Conservation (phyloP, 2,113 vertebrate species). For the Melanotaenia duboulayi region DNA sequence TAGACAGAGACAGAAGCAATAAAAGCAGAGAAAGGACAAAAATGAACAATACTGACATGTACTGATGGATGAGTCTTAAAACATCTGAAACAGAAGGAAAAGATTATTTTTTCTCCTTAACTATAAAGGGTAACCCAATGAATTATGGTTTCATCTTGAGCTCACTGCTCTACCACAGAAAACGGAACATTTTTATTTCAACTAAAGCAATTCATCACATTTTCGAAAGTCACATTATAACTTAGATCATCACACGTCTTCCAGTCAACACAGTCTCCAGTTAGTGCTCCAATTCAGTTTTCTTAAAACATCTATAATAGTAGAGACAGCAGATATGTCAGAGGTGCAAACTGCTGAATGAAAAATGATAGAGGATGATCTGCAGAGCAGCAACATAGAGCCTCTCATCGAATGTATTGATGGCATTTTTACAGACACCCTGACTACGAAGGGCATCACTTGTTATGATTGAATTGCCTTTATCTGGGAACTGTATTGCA, state of each 20-base stretch:
- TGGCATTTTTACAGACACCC: constrained; percentile 61
- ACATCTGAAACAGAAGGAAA: not conserved
- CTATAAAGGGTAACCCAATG: constrained; percentile 12
- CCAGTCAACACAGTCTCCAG: constrained; percentile 49
- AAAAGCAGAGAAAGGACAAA: constrained; percentile 15
- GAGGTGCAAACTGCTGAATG: constrained; percentile 48
- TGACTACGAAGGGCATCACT: constrained; percentile 40
- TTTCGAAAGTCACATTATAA: constrained; percentile 39
- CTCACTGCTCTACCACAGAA: constrained; percentile 19
- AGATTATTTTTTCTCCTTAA: constrained; percentile 17
- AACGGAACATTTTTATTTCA: constrained; percentile 40
- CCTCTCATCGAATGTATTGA: constrained; percentile 58
- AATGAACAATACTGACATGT: constrained; percentile 4
- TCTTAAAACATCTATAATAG: constrained; percentile 48
- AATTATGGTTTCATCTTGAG: constrained; percentile 26
- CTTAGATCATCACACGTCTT: constrained; percentile 43
- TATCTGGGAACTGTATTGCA: constrained; percentile 25
- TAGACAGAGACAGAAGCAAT: constrained; percentile 31
- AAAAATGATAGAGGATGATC: constrained; percentile 66
- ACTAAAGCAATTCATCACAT: constrained; percentile 49
- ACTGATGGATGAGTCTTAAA: constrained; percentile 24
- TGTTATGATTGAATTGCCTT: constrained; percentile 60
- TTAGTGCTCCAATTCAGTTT: constrained; percentile 52
- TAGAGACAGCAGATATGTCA: constrained; percentile 62
- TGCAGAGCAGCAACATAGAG: constrained; percentile 57